Base-by-base conservation (phyloP, 2,113 vertebrate genomes). In the Oceanodroma tethys region DNA sequence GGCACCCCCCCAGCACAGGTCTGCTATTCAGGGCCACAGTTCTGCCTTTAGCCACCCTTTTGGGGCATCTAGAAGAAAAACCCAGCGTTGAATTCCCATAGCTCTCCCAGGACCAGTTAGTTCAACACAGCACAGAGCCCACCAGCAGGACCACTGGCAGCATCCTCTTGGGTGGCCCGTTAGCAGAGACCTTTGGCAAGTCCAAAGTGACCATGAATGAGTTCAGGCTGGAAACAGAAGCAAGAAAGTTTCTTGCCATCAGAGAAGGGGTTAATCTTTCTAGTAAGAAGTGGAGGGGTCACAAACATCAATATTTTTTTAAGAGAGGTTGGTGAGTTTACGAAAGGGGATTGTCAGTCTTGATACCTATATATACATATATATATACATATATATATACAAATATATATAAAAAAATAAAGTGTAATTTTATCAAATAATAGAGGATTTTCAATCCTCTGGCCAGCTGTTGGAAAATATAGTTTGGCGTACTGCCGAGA, bases 61-160 rank as follows among this genome's bases (percentile, higher is more conserved):
- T 17, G 26, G 25, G 30, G 4, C 15, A 42, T 62, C 53, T 48
- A 32, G 19, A 52, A 73, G 40, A 56, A 85, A 88, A 86, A 16
- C 2, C 2, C 13, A 52, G 1, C 22, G 11, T 1, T 56, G 16
- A 56, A 38, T 68, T 84, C 43, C 40, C 60, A n/a, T 0, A 65
- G 25, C 6, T 83, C 30, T 85, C 50, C 62, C 63, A 80, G 34
- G 26, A 80, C 21, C 38, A 55, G 20, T 82, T 43, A 52, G 50
- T 34, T 91, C 25, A n/a, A 14, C 0, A 2, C 47, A 71, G 50
- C 1, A 2, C 59, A 78, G 40, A 73, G 43, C 23, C 43, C 73
- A 56, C 8, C 34, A 48, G 21, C 45, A 81, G 66, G 38, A 65
- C 40, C 32, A 23, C 21, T 45, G n/a, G 40, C 32, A 95, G 45